Conservation (phyloP, 2,797 vertebrate genomes). For the Strix occidentalis region DNA sequence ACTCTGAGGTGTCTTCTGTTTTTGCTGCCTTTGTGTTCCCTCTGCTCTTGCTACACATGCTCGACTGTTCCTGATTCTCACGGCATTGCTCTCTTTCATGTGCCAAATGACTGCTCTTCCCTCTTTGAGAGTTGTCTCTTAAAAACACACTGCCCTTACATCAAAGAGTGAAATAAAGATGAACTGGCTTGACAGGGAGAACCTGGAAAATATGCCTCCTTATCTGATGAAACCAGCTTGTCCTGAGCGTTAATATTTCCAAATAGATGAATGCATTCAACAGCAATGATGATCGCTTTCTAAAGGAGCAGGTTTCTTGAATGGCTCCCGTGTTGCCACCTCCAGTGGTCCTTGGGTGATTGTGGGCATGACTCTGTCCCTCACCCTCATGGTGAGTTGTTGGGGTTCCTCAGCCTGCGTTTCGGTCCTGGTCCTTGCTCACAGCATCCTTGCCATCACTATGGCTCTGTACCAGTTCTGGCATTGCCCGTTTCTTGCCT, state of each 20-base stretch:
- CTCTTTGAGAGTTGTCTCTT: constrained; percentile 11
- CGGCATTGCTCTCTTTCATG: not conserved
- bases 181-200: constrained; percentile 9
- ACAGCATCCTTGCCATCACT: not conserved
- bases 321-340: not conserved
- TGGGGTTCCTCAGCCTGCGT: not conserved
- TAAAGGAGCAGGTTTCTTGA: not conserved
- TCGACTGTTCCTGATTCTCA: constrained; percentile 22
- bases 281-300: not conserved
- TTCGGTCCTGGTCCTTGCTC: not conserved
- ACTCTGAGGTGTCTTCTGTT: not conserved
- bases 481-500: not conserved
- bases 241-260: not conserved
- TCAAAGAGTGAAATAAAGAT: constrained; percentile 41
- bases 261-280: not conserved
- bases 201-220: not conserved
- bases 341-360: not conserved
- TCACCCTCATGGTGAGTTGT: not conserved
- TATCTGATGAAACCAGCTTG: not conserved
- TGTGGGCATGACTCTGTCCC: not conserved
- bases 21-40: not conserved
- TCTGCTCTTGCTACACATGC: not conserved
- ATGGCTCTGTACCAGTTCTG: not conserved
- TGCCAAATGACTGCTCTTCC: constrained; percentile 12
- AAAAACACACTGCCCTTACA: constrained; percentile 12